These are phyloP conservation scores for Ophion ellenae DNA, from an alignment of 2,888 invertebrate genomes.

Conservation along the genomic window DNA sequence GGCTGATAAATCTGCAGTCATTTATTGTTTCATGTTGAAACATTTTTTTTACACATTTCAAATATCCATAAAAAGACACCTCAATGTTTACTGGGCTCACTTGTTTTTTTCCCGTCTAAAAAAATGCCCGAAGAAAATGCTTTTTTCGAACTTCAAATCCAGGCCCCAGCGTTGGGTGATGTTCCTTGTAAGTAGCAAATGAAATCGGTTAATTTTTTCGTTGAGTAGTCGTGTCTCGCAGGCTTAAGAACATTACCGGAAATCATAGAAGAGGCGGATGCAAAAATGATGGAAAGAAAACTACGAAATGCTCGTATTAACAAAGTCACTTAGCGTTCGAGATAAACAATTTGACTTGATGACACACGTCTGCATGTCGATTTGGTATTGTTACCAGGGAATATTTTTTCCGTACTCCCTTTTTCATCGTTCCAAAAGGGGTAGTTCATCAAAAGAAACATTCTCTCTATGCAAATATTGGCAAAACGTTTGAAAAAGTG, in stretches of 20 bases:
- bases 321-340: background rate
- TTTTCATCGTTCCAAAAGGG: background rate
- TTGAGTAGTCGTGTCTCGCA: too few species aligned
- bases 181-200: background rate
- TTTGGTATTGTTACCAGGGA: background rate
- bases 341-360: background rate
- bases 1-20: too few species aligned
- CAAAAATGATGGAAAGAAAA: background rate
- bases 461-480: background rate
- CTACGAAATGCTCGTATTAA: background rate
- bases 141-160: too few species aligned
- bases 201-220: background rate
- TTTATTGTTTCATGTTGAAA: too few species aligned
- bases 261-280: background rate
- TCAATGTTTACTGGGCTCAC: too few species aligned
- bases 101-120: too few species aligned
- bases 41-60: too few species aligned
- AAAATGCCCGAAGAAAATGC: too few species aligned
- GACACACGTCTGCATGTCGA: background rate
- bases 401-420: background rate
- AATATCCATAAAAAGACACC: too few species aligned
- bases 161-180: too few species aligned
- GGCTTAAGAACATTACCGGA: background rate
- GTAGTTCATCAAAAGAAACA: background rate
- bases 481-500: background rate